A percentile compares a stretch with the other conserved stretches of the same genome.
phyloP scores from a whole-genome alignment of 2,888 invertebrate genomes.

The Tetranychus piercei region DNA sequence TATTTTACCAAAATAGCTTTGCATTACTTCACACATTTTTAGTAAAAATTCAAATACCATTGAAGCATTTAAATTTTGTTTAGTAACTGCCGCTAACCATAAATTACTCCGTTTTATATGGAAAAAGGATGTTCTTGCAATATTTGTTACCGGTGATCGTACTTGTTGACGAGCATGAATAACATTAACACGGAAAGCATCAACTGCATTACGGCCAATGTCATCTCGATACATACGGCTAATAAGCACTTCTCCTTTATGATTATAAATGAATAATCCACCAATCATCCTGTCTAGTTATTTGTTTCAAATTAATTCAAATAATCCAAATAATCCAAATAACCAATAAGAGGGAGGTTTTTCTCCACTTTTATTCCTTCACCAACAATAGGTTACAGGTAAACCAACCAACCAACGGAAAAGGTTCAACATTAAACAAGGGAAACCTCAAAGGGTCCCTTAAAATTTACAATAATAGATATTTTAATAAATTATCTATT shows the following conservation, averaged over 20 bases:
- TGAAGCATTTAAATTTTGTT: slow-evolving; percentile 98
- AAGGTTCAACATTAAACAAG: no score
- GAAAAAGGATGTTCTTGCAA: slow-evolving; percentile 95
- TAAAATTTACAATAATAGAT: no score
- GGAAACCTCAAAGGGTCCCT: no score
- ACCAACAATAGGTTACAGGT: no score
- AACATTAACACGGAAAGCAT: slow-evolving; percentile 97
- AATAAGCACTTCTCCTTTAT: slow-evolving; percentile 97
- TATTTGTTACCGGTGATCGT: slow-evolving; percentile 94
- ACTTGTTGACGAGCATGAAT: slow-evolving; percentile 98
- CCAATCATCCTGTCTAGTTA: slow-evolving; percentile 60
- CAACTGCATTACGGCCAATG: slow-evolving; percentile 96
- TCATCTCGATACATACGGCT: slow-evolving; percentile 97
- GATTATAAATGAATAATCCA: slow-evolving; percentile 98
- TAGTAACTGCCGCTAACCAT: slow-evolving; percentile 98
- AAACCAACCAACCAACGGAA: no score
- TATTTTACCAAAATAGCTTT: slow-evolving; percentile 97
- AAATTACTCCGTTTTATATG: slow-evolving; percentile 98
- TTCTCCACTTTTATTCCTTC: no score
- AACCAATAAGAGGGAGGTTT: not conserved
- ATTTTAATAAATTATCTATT: no score
- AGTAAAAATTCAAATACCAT: slow-evolving; percentile 99
- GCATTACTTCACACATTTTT: slow-evolving; percentile 84
- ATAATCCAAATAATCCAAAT: not conserved
- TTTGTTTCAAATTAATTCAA: not conserved